Conservation (phyloP, 2,888 invertebrate species). For the Muscina levida region DNA sequence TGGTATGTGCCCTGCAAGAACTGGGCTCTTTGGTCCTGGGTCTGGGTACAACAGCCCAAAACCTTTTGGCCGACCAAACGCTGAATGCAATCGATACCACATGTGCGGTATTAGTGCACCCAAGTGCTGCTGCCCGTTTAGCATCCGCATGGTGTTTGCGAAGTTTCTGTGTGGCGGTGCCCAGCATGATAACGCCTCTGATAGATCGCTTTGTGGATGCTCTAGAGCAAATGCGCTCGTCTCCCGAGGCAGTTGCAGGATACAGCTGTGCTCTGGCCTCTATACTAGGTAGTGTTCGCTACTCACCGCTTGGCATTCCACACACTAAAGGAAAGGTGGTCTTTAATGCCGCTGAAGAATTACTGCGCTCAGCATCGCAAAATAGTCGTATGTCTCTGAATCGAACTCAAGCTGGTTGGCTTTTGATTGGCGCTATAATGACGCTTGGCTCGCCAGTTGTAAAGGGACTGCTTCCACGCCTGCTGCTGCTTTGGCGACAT, state of each 20-base stretch:
- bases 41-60: conserved; percentile 96
- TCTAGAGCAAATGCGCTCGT: conserved; percentile 93
- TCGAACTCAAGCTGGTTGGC: conserved; percentile 98
- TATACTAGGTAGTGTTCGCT: conserved; percentile 93
- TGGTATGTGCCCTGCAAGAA: conserved; percentile 96
- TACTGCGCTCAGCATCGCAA: conserved; percentile 96
- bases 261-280: conserved; percentile 97
- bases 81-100: conserved; percentile 85
- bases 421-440: conserved; percentile 97
- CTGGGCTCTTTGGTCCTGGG: conserved; percentile 93
- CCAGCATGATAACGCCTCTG: conserved; percentile 95
- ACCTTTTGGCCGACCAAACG: conserved; percentile 92
- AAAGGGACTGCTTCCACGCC: conserved; percentile 93
- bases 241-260: conserved; percentile 92
- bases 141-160: conserved; percentile 96
- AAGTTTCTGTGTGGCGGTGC: conserved; percentile 95
- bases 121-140: conserved; percentile 94
- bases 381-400: conserved; percentile 96
- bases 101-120: conserved; percentile 91
- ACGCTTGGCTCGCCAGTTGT: conserved; percentile 96
- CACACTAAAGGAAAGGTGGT: conserved; percentile 98
- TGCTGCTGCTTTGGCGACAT: conserved; percentile 97
- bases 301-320: conserved; percentile 96
- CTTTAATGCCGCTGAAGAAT: conserved; percentile 97
- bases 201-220: conserved; percentile 94